Evolutionary conservation across 1,140 invertebrate species (phyloP).

Genomic region (Drosophila simulans): DNA sequence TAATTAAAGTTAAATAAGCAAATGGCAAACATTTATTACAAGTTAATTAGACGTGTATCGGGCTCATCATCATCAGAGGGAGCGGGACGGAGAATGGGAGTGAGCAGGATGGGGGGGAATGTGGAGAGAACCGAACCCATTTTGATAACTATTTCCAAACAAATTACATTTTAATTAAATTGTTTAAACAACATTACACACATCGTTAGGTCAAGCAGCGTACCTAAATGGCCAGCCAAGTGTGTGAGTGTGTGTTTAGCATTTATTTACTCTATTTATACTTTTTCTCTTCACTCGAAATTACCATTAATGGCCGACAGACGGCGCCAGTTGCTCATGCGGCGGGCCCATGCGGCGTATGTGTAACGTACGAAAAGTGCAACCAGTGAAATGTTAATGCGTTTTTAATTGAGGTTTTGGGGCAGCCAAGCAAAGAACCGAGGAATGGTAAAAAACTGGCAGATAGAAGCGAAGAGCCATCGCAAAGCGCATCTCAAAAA

Average conservation of each 20-base stretch:
- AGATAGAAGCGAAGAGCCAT: conserved; percentile 35
- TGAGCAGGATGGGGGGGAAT: background rate
- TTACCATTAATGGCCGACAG: conserved; percentile 78
- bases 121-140: conserved; percentile 57
- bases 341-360: conserved; percentile 71
- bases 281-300: conserved; percentile 23
- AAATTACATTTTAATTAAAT: conserved; percentile 85
- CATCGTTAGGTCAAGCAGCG: conserved; percentile 82
- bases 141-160: conserved; percentile 83
- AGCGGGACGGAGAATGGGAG: conserved; percentile 3
- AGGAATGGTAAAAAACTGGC: conserved; percentile 21
- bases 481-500: conserved; percentile 61
- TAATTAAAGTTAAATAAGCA: conserved; percentile 82
- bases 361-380: conserved; percentile 67
- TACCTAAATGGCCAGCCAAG: conserved; percentile 70
- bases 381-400: conserved; percentile 83
- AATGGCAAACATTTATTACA: conserved; percentile 82
- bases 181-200: conserved; percentile 84
- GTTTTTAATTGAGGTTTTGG: conserved; percentile 84
- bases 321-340: conserved; percentile 64
- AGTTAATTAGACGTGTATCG: conserved; percentile 81
- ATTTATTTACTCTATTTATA: background rate
- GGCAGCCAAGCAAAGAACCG: conserved; percentile 58
- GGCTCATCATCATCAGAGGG: conserved; percentile 67
- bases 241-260: conserved; percentile 22